phyloP scores from a whole-genome alignment of 2,888 invertebrate species.

The Lithophane semibrunnea region DNA sequence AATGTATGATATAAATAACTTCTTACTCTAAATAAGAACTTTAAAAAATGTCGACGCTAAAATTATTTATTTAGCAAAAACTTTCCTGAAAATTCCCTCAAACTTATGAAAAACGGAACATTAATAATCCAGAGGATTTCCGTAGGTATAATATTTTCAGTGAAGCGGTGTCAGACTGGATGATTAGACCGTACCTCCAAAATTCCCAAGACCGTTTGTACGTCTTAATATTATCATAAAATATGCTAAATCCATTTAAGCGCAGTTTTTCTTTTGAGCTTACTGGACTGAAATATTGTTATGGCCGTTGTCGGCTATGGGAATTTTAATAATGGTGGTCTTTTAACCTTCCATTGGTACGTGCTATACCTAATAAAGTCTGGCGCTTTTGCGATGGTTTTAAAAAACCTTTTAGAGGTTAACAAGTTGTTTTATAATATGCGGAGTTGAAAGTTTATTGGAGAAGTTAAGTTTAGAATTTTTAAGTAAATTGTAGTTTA shows the following conservation, averaged over 20 bases:
- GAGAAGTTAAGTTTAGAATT: slow-evolving; percentile 27
- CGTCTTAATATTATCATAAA: slow-evolving; percentile 80
- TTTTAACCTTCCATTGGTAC: slow-evolving; percentile 64
- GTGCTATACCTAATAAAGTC: slow-evolving; percentile 76
- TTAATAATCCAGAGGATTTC: slow-evolving; percentile 65
- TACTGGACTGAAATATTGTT: slow-evolving; percentile 83
- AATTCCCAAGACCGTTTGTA: slow-evolving; percentile 75
- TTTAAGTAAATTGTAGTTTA: slow-evolving; percentile 34
- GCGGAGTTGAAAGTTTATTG: slow-evolving; percentile 52
- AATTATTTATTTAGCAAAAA: slow-evolving; percentile 42
- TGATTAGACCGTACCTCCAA: slow-evolving; percentile 64
- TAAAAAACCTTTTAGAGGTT: slow-evolving; percentile 61
- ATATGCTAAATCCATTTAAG: slow-evolving; percentile 85
- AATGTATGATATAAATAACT: not conserved
- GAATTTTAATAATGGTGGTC: slow-evolving; percentile 79
- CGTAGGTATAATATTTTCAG: slow-evolving; percentile 61
- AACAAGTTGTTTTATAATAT: slow-evolving; percentile 68
- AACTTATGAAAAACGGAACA: slow-evolving; percentile 65
- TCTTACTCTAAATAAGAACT: not conserved
- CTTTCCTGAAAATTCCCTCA: slow-evolving; percentile 41
- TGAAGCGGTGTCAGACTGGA: slow-evolving; percentile 65
- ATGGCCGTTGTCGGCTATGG: slow-evolving; percentile 76
- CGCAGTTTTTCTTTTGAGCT: slow-evolving; percentile 81
- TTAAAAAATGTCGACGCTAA: slow-evolving; percentile 21
- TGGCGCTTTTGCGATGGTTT: slow-evolving; percentile 60